Evolutionary conservation across 2,888 invertebrate genomes (phyloP).

Genomic region (Alloplasta piceator): DNA sequence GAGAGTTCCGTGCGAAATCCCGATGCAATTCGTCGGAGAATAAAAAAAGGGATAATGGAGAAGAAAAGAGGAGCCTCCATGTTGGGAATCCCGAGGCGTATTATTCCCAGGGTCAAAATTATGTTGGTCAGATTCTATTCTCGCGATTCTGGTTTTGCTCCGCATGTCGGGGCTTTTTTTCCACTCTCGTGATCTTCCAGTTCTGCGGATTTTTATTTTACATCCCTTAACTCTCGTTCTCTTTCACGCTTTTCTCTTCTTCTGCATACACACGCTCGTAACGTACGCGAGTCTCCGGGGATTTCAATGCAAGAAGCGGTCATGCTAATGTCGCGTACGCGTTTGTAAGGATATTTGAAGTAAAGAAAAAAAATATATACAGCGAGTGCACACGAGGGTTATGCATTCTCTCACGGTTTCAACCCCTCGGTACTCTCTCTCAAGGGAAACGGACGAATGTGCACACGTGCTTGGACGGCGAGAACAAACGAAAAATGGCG

Average conservation of each 20-base stretch:
- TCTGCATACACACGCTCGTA: not conserved
- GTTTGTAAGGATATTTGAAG: constrained; percentile 28
- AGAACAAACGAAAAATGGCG: not conserved
- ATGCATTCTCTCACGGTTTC: constrained; percentile 57
- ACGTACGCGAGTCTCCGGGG: constrained; percentile 5
- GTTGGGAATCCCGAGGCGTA: constrained; percentile 40
- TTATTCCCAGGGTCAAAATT: constrained; percentile 41
- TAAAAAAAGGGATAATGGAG: not conserved
- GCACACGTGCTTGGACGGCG: not conserved
- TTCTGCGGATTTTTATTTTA: constrained; percentile 59
- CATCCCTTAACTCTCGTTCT: constrained; percentile 26
- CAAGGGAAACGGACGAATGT: constrained; percentile 13
- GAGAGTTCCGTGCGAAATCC: constrained; percentile 38
- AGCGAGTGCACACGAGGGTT: constrained; percentile 14
- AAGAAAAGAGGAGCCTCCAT: constrained; percentile 4
- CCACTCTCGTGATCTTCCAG: constrained; percentile 24
- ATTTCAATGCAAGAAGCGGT: constrained; percentile 55
- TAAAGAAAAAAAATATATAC: not conserved
- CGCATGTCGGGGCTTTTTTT: constrained; percentile 13
- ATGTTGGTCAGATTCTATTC: constrained; percentile 4
- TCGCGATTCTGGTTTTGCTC: constrained; percentile 52
- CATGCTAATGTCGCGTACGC: constrained; percentile 51
- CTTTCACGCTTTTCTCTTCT: constrained; percentile 4
- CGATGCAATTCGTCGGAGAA: constrained; percentile 15
- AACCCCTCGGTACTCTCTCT: constrained; percentile 51